Base-by-base conservation (phyloP, 2,888 invertebrate genomes). In the Aporophyla nigra region DNA sequence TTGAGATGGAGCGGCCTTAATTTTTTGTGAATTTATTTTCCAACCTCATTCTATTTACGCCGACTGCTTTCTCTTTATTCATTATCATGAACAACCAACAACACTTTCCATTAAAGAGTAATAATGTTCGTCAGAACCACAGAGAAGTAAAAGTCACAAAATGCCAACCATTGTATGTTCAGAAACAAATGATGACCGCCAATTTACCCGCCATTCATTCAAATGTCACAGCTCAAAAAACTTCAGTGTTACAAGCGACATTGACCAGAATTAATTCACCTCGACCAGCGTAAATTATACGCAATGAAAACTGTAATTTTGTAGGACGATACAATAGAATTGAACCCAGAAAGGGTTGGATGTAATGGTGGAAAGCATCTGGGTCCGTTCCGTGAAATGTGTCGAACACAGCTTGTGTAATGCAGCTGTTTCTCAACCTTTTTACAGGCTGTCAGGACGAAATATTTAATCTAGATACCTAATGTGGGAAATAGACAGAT, bases 331-430 rank as follows among this genome's bases (percentile, higher is more conserved):
- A 80, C 84, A 84, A 71, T 80, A 75, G 74, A 84, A 83, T 84
- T 73, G 77, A 69, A 66, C 85, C 74, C 82, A 72, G 80, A 83
- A 88, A 89, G 89, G 91, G 86, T 88, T 87, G 80, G 71, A 76
- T 71, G 79, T 88, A 85, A 87, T 85, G 82, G 87, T 84, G 70
- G 83, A 70, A 78, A 84, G 78, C 88, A 88, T 87, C 88, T 89
- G 90, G 76, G 83, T 81, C 78, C 81, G 76, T 88, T 82, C 71
- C 66, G 78, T 68, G 78, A 87, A 89, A 89, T 87, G 87, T 86
- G 89, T 84, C 83, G 83, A 84, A 87, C 76, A 77, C 73, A 71
- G 78, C 67, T 78, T 74, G 71, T 65, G 74, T 76, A 70, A 56
- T 33, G 65, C 40, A 19, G 5, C 27, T 33, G 86, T 59, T 68